Base-by-base conservation (phyloP, 1,140 invertebrate species). In the Idris sp. region DNA sequence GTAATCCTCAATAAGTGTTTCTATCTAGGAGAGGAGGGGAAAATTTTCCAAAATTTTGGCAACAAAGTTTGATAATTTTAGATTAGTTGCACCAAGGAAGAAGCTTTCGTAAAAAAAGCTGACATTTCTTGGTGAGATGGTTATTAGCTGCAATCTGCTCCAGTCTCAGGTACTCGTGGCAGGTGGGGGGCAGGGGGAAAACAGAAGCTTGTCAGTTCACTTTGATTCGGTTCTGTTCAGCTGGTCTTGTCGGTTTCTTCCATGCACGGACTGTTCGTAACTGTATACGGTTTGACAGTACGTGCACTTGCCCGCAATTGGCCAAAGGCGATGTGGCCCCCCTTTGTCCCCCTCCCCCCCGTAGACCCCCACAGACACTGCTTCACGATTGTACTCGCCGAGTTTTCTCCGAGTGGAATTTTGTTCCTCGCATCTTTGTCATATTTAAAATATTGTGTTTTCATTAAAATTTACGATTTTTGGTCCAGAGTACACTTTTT, bases 251-350 rank as follows among this genome's bases (percentile, higher is more conserved):
- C 38, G 46, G 44, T 61, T 59, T 51, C 46, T 69, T 53, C 48
- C 38, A 53, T 33, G 18, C 46, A 18, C 7, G 16, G 18, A 35
- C 31, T 49, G 46, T 19, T 71, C 26, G 48, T 71, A 71, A 71
- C 67, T 61, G 56, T 62, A 62, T 62, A 61, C 67, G 56, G 67
- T 46, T 51, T 49, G 67, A 46, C 54, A 41, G 35, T 71, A 44
- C 25, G 40, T 35, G 41, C 38, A 54, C 38, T 59, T 62, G 41
- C 22, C 48, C 41, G 48, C 36, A 41, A 71, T 71, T 54, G 48
- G 56, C 33, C 46, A 58, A 46, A 69, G 44, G 38, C 46, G 13
- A 16, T 25, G 15, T 11, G 1, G 19, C 11, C 40, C 40, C 40
- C 46, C 10, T 36, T 16, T 18, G 9, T 26, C 38, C 38, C 44